A percentile compares a stretch with the other conserved stretches of the same genome.
phyloP scores from a whole-genome alignment of 1,140 invertebrate genomes.

The Drosophila insularis region DNA sequence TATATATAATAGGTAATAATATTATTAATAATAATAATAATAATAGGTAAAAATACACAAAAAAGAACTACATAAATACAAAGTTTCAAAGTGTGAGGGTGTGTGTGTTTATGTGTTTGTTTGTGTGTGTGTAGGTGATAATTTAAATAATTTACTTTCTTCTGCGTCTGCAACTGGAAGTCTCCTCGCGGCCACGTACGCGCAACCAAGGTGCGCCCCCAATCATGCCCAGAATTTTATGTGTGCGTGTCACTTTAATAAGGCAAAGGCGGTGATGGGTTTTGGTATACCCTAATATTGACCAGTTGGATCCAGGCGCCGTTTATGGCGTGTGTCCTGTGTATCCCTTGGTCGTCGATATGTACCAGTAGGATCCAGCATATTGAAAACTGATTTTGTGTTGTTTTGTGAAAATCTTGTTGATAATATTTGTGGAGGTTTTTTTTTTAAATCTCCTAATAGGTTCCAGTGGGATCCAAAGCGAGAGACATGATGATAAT shows the following conservation, averaged over 20 bases:
- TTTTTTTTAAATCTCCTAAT: conserved; percentile 50
- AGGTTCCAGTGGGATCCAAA: conserved; percentile 80
- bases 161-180: conserved; percentile 80
- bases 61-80: conserved; percentile 72
- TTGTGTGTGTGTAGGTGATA: not conserved
- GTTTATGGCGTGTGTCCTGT: conserved; percentile 66
- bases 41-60: conserved; percentile 46
- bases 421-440: not conserved
- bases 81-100: conserved; percentile 26
- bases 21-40: conserved; percentile 23
- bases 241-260: conserved; percentile 35
- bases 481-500: conserved; percentile 67
- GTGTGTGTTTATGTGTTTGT: not conserved
- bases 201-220: conserved; percentile 76
- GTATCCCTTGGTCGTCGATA: conserved; percentile 67
- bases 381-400: conserved; percentile 38
- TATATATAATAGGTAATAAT: conserved; percentile 29
- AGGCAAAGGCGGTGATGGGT: conserved; percentile 65
- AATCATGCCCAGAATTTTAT: conserved; percentile 62
- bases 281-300: conserved; percentile 63
- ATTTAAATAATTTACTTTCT: conserved; percentile 59
- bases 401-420: conserved; percentile 9
- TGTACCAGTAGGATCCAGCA: conserved; percentile 78
- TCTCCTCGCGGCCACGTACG: conserved; percentile 82
- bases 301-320: conserved; percentile 75